Evolutionary conservation across 2,113 vertebrate species (phyloP).

Genomic region (Epinephelus moara): DNA sequence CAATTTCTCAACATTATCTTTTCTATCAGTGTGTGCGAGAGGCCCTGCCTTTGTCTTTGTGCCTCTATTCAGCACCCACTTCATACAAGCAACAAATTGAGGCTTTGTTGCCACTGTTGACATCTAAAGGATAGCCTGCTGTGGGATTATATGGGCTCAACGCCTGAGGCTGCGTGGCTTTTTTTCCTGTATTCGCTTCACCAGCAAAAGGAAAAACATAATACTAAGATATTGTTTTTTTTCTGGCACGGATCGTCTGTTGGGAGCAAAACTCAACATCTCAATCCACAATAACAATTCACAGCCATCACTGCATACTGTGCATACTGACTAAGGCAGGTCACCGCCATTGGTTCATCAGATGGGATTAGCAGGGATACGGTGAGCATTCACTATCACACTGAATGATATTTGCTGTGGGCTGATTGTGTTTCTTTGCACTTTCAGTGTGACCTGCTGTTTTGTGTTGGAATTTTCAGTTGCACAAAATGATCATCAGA

Average conservation of each 20-base stretch:
- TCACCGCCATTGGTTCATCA: conserved; percentile 24
- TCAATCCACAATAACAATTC: conserved; percentile 20
- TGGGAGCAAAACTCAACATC: conserved; percentile 19
- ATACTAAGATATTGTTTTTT: conserved; percentile 12
- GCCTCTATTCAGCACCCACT: conserved; percentile 6
- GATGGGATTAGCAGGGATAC: conserved; percentile 23
- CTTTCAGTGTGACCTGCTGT: conserved; percentile 28
- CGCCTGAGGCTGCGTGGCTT: conserved; percentile 25
- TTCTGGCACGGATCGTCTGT: background rate
- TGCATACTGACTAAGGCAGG: background rate
- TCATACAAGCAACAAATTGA: conserved; percentile 53
- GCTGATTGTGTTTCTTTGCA: background rate
- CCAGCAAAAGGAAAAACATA: conserved; percentile 25
- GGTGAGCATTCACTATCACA: conserved; percentile 15
- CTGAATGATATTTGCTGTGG: background rate
- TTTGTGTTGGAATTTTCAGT: conserved; percentile 35
- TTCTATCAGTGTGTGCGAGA: background rate
- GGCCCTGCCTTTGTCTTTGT: conserved; percentile 1
- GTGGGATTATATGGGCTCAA: conserved; percentile 52
- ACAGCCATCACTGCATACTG: background rate
- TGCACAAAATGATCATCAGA: conserved; percentile 50
- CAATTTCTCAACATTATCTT: conserved; percentile 19
- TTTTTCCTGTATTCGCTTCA: conserved; percentile 13
- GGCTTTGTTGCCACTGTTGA: conserved; percentile 57
- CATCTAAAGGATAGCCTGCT: conserved; percentile 56